These are phyloP conservation scores for Listronotus bonariensis DNA, from an alignment of 1,140 invertebrate species.

Conservation along the genomic window DNA sequence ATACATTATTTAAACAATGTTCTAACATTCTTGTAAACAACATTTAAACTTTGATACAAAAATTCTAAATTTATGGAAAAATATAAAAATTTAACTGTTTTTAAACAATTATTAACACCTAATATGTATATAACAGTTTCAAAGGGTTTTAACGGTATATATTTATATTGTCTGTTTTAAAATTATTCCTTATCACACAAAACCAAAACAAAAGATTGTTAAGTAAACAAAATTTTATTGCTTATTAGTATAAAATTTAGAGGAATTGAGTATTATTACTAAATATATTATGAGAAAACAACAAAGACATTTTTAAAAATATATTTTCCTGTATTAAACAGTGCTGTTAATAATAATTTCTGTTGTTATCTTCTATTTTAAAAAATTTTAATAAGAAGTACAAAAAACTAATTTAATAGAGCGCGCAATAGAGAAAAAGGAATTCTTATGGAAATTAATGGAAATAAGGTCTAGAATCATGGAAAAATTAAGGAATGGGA, in stretches of 20 bases:
- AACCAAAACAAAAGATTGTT: too few species aligned
- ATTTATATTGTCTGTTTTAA: conserved; percentile 14
- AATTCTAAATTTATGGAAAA: conserved; percentile 1
- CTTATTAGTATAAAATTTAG: too few species aligned
- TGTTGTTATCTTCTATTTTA: too few species aligned
- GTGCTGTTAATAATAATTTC: too few species aligned
- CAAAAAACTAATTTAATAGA: too few species aligned
- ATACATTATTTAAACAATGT: conserved; percentile 27
- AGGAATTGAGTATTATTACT: too few species aligned
- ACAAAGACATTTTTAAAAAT: too few species aligned
- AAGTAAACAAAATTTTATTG: too few species aligned
- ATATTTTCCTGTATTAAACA: too few species aligned
- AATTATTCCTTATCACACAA: conserved; percentile 4
- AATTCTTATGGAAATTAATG: conserved; percentile 15
- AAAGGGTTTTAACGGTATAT: conserved; percentile 1
- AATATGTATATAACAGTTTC: conserved; percentile 7
- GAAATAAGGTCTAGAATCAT: conserved; percentile 4
- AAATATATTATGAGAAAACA: too few species aligned
- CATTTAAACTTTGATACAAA: conserved; percentile 21
- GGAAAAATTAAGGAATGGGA: conserved; percentile 22
- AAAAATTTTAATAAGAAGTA: too few species aligned
- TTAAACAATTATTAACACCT: conserved; percentile 10
- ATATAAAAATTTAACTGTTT: conserved; percentile 8
- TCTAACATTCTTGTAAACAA: conserved; percentile 33
- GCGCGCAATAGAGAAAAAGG: conserved; percentile 1